These are phyloP conservation scores for Neotragus moschatus DNA, from an alignment of 2,113 vertebrate genomes.

Conservation along the genomic window DNA sequence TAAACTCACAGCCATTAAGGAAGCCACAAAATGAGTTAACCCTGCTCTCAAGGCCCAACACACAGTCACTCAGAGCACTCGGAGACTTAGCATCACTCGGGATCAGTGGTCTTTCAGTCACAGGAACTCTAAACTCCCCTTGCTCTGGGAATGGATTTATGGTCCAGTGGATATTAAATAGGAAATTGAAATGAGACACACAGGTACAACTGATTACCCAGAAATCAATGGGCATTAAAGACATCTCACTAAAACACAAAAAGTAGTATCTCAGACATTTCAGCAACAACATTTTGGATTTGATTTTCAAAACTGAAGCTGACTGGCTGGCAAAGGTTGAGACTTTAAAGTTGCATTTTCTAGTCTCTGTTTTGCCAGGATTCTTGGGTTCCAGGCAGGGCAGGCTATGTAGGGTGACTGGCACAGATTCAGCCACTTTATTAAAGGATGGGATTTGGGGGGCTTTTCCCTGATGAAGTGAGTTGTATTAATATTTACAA, in stretches of 20 bases:
- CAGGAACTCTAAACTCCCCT: conserved; percentile 21
- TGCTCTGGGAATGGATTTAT: conserved; percentile 49
- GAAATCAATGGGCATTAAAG: conserved; percentile 50
- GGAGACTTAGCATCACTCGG: background rate
- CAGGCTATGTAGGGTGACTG: background rate
- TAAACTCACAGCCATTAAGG: conserved; percentile 68
- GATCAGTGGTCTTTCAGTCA: conserved; percentile 76
- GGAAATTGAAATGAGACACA: conserved; percentile 69
- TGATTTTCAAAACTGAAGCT: conserved; percentile 19
- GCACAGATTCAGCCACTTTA: fast-evolving
- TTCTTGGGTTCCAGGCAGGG: background rate
- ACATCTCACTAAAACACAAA: conserved; percentile 22
- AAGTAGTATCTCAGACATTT: background rate
- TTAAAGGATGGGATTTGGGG: background rate
- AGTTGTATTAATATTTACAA: background rate
- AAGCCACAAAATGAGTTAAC: conserved; percentile 71
- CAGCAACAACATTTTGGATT: conserved; percentile 2
- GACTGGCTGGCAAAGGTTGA: background rate
- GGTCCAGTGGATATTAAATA: conserved; percentile 72
- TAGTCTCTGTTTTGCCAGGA: background rate
- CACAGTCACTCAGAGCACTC: background rate
- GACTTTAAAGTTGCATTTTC: background rate
- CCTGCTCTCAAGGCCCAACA: conserved; percentile 64
- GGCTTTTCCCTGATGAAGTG: background rate
- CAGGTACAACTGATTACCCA: conserved; percentile 62